Evolutionary conservation across 2,888 invertebrate genomes (phyloP).

Genomic region (Amphipyra berbera): DNA sequence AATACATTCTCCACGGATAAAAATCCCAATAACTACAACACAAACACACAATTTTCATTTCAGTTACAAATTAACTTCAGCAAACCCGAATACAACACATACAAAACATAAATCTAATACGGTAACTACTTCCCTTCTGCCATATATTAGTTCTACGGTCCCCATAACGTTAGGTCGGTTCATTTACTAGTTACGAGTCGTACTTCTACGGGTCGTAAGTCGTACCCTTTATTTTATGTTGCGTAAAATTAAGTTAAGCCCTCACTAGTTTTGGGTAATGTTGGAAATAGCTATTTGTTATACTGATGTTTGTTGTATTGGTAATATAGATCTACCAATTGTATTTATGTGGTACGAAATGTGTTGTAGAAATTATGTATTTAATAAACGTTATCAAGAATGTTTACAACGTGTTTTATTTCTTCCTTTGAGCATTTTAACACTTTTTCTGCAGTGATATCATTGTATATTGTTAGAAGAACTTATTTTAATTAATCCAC

Average conservation of each 20-base stretch:
- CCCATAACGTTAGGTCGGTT: slow-evolving; percentile 56
- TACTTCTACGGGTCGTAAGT: slow-evolving; percentile 28
- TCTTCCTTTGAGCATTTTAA: background rate
- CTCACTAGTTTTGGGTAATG: slow-evolving; percentile 37
- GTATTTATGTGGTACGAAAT: background rate
- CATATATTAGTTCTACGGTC: slow-evolving; percentile 45
- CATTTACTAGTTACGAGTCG: slow-evolving; percentile 51
- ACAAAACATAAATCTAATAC: slow-evolving; percentile 53
- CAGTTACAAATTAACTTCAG: slow-evolving; percentile 24
- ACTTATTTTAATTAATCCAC: too few relatives aligned
- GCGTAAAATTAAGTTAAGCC: slow-evolving; percentile 59
- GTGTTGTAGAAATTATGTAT: slow-evolving; percentile 3
- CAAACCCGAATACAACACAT: slow-evolving; percentile 31
- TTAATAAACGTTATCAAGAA: slow-evolving; percentile 8
- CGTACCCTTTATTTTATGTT: slow-evolving; percentile 55
- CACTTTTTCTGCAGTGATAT: background rate
- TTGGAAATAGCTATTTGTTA: slow-evolving; percentile 35
- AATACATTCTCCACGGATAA: too few relatives aligned
- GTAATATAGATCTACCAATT: slow-evolving; percentile 5
- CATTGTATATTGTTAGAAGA: background rate
- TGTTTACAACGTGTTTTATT: slow-evolving; percentile 15
- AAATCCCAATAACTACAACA: background rate
- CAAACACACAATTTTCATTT: background rate
- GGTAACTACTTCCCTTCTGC: slow-evolving; percentile 38
- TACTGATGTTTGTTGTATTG: slow-evolving; percentile 2